Evolutionary conservation across 2,113 vertebrate species (phyloP).

Genomic region (Caretta caretta): DNA sequence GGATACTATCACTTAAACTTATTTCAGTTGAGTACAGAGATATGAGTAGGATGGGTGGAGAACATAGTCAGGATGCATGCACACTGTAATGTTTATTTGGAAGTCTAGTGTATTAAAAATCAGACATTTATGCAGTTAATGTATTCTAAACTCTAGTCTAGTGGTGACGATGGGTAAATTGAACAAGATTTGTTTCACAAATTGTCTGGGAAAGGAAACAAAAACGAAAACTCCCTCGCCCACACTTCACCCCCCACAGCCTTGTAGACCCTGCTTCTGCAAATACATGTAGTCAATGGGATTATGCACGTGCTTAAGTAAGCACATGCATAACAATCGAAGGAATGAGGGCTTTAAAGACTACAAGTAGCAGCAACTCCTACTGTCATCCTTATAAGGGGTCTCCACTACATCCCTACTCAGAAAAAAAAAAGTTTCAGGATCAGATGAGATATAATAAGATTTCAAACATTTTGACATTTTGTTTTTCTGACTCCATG

Average conservation of each 20-base stretch:
- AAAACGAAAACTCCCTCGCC: background rate
- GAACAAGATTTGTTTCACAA: background rate
- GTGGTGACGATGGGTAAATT: background rate
- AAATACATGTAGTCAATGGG: background rate
- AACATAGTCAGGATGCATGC: background rate
- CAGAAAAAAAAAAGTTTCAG: background rate
- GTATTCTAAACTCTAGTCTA: background rate
- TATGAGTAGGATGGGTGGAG: background rate
- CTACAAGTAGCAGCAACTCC: background rate
- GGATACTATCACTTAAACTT: background rate
- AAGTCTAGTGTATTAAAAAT: background rate
- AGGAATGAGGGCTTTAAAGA: background rate
- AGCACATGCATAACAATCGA: no score
- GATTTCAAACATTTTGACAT: background rate
- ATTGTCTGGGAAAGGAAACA: background rate
- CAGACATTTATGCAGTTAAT: background rate
- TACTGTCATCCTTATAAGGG: background rate
- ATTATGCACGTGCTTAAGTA: background rate
- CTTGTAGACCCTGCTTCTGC: background rate
- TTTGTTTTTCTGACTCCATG: constrained; percentile 39
- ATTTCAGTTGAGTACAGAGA: background rate
- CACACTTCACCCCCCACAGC: no score
- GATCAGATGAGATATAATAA: background rate
- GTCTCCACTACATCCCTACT: background rate
- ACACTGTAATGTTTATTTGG: background rate